phyloP scores from a whole-genome alignment of 2,888 invertebrate genomes.

The Epirrhoe alternata region DNA sequence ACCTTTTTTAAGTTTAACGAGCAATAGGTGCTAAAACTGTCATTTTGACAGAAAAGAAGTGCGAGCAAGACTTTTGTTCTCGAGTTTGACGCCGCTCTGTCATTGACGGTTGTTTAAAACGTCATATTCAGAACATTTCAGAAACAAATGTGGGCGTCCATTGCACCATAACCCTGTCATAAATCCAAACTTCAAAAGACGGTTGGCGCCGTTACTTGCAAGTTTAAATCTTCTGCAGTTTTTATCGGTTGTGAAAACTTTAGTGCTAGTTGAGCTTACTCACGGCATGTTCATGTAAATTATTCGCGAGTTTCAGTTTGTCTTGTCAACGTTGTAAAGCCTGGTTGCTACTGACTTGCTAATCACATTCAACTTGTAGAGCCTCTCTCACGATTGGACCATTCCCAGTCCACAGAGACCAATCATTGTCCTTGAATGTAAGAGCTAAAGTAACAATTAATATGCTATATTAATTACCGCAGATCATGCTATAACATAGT shows the following conservation, averaged over 20 bases:
- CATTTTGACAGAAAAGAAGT: constrained; percentile 35
- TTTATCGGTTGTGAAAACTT: constrained; percentile 63
- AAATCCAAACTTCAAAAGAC: constrained; percentile 58
- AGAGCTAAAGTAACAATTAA: constrained; percentile 36
- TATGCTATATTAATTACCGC: constrained; percentile 42
- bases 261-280: constrained; percentile 47
- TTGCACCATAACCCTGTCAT: constrained; percentile 58
- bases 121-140: constrained; percentile 36
- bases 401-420: constrained; percentile 12
- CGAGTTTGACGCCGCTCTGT: constrained; percentile 35
- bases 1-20: constrained; percentile 55
- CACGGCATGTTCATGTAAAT: constrained; percentile 34
- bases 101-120: constrained; percentile 44
- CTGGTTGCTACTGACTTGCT: constrained; percentile 16
- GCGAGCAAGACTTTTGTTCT: constrained; percentile 34
- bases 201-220: constrained; percentile 53
- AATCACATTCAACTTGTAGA: constrained; percentile 21
- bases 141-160: constrained; percentile 51
- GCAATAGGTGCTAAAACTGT: constrained; percentile 44
- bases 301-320: constrained; percentile 35
- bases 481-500: constrained; percentile 44
- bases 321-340: constrained; percentile 43
- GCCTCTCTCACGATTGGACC: constrained; percentile 9
- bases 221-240: constrained; percentile 58
- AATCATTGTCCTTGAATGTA: constrained; percentile 21